Evolutionary conservation across 2,888 invertebrate species (phyloP).

Genomic region (Arrhopalites spinosus): DNA sequence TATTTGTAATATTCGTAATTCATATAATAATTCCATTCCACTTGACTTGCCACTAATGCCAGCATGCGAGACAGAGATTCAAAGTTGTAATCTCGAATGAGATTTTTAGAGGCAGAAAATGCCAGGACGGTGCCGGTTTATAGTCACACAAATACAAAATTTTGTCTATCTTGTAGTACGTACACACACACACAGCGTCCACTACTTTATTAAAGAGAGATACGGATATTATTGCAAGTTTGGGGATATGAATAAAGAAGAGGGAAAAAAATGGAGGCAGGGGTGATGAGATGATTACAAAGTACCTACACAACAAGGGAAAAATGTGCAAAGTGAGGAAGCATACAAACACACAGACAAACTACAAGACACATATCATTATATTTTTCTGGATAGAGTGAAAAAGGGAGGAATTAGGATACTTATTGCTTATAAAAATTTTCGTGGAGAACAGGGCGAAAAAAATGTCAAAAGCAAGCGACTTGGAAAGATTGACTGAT

Average conservation of each 20-base stretch:
- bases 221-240: not conserved
- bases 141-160: too few species aligned
- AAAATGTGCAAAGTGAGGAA: too few species aligned
- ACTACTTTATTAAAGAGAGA: not conserved
- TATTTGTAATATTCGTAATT: too few species aligned
- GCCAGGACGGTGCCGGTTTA: too few species aligned
- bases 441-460: not conserved
- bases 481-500: slow-evolving; percentile 40
- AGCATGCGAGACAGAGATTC: not conserved
- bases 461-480: slow-evolving; percentile 26
- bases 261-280: not conserved
- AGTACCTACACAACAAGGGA: not conserved
- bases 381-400: not conserved
- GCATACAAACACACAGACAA: not conserved
- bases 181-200: not conserved
- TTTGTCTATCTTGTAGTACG: too few species aligned
- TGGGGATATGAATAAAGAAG: not conserved
- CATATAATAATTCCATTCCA: too few species aligned
- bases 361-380: not conserved
- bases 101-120: not conserved
- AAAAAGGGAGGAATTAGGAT: too few species aligned
- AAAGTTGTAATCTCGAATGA: not conserved
- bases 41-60: too few species aligned
- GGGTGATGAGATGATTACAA: too few species aligned
- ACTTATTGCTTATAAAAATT: too few species aligned